phyloP scores from a whole-genome alignment of 2,797 vertebrate genomes.

The Myoxocephalus aenaeus region DNA sequence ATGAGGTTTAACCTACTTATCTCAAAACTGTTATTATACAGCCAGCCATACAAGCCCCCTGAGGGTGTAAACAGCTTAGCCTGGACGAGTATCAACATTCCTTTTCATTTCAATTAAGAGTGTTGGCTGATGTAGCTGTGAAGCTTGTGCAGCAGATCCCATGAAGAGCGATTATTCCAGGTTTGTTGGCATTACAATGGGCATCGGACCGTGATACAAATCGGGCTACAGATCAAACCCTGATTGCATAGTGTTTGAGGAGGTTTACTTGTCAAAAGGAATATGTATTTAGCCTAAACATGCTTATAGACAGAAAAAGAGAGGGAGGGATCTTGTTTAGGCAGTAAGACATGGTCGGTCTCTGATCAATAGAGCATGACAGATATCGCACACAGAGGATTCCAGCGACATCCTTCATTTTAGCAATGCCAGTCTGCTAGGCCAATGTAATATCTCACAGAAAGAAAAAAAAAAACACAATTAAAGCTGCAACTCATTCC shows the following conservation, averaged over 20 bases:
- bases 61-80: slow-evolving; percentile 26
- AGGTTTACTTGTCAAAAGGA: not conserved
- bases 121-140: not conserved
- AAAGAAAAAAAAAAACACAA: slow-evolving; percentile 9
- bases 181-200: not conserved
- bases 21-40: slow-evolving; percentile 28
- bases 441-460: slow-evolving; percentile 12
- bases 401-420: slow-evolving; percentile 23
- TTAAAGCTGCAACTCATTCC: not conserved
- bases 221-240: not conserved
- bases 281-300: not conserved
- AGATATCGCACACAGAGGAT: slow-evolving; percentile 20
- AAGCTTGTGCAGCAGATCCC: not conserved
- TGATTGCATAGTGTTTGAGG: not conserved
- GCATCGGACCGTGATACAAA: slow-evolving; percentile 4
- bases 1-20: slow-evolving; percentile 52
- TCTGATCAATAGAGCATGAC: slow-evolving; percentile 47
- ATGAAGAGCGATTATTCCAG: slow-evolving; percentile 6
- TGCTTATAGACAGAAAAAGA: not conserved
- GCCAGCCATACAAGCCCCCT: not conserved
- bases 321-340: not conserved
- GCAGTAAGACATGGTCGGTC: slow-evolving; percentile 8
- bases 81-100: not conserved
- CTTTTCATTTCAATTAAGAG: not conserved
- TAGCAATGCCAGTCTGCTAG: not conserved